These are phyloP conservation scores for Drosophila leontia DNA, from an alignment of 1,140 invertebrate genomes.

Conservation along the genomic window DNA sequence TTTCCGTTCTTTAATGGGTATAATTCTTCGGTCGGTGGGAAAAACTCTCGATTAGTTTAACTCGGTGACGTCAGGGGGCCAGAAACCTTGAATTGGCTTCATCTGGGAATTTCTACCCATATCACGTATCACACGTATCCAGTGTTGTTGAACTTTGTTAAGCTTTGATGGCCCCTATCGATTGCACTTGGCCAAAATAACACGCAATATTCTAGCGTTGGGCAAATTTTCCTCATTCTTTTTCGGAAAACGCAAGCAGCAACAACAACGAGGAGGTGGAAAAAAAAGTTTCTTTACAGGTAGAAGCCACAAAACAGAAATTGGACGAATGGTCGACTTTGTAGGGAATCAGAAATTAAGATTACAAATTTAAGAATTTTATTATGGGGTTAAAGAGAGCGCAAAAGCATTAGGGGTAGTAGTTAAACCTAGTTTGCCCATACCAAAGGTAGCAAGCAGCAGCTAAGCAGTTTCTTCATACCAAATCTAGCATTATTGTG, in stretches of 20 bases:
- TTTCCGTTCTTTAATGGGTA: conserved; percentile 73
- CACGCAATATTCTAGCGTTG: conserved; percentile 4
- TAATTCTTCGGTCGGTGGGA: conserved; percentile 37
- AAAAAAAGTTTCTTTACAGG: conserved; percentile 63
- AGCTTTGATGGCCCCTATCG: conserved; percentile 43
- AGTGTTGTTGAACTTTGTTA: conserved; percentile 34
- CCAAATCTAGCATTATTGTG: conserved; percentile 24
- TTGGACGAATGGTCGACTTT: conserved; percentile 55
- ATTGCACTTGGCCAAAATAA: conserved; percentile 39
- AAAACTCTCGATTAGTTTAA: conserved; percentile 40
- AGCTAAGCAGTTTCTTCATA: conserved; percentile 2
- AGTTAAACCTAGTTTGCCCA: conserved; percentile 6
- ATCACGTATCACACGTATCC: conserved; percentile 23
- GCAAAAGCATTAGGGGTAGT: conserved; percentile 10
- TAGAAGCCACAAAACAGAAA: conserved; percentile 29
- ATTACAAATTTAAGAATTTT: conserved; percentile 11
- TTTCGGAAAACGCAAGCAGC: background rate
- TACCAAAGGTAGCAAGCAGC: conserved; percentile 51
- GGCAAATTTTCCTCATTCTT: conserved; percentile 27
- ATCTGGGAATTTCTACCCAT: conserved; percentile 30
- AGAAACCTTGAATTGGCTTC: conserved; percentile 52
- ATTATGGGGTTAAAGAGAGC: conserved; percentile 39
- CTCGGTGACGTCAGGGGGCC: conserved; percentile 31
- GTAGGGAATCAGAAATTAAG: conserved; percentile 18
- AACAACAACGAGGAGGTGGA: conserved; percentile 26